Conservation (phyloP, 1,140 invertebrate species). For the Galleria mellonella region DNA sequence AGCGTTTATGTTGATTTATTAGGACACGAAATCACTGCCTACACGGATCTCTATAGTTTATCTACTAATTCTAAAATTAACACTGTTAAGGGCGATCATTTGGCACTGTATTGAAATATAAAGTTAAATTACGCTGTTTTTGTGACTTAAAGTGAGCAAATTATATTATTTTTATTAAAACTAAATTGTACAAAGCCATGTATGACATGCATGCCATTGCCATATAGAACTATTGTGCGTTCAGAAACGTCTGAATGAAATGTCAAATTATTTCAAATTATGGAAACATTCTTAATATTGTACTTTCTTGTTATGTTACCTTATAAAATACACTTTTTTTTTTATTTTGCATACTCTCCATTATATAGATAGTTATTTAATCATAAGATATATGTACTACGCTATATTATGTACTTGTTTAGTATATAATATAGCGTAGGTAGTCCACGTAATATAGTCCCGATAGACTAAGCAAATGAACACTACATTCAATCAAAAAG, state of each 20-base stretch:
- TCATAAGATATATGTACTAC: too few species aligned
- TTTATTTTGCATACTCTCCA: not conserved
- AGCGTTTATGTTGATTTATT: conserved; percentile 36
- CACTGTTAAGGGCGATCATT: conserved; percentile 21
- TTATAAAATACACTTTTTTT: too few species aligned
- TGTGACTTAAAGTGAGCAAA: conserved; percentile 24
- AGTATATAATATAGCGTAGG: too few species aligned
- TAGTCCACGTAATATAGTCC: too few species aligned
- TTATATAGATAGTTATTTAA: too few species aligned
- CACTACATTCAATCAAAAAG: too few species aligned
- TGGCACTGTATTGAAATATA: conserved; percentile 32
- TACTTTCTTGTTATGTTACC: too few species aligned
- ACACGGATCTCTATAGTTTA: conserved; percentile 43
- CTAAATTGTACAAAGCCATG: conserved; percentile 40
- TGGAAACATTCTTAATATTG: conserved; percentile 27
- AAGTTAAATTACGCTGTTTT: conserved; percentile 19
- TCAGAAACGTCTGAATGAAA: conserved; percentile 28
- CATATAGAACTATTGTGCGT: conserved; percentile 60
- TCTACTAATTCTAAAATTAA: conserved; percentile 11
- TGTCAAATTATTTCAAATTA: conserved; percentile 35
- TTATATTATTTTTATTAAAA: conserved; percentile 49
- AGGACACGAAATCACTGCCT: conserved; percentile 55
- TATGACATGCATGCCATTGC: conserved; percentile 69
- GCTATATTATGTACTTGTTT: too few species aligned
- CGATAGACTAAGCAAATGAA: too few species aligned